A percentile compares a stretch with the other conserved stretches of the same genome.
Conservation (phyloP, 1,140 invertebrate genomes). For the Ridgeia piscesae region DNA sequence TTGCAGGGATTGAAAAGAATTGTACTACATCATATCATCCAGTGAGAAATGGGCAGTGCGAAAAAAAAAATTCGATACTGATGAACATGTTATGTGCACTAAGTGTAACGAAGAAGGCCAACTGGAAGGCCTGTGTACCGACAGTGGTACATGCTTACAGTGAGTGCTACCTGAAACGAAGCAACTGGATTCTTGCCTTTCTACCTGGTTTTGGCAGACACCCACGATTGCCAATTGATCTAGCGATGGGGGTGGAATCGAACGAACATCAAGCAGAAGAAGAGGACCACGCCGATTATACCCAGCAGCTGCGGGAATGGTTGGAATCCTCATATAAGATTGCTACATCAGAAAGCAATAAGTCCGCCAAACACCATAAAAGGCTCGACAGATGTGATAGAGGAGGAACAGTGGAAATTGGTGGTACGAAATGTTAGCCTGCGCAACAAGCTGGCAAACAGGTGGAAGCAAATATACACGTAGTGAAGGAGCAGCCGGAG, state of each 20-base stretch:
- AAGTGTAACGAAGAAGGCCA: constrained; percentile 20
- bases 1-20: constrained; percentile 32
- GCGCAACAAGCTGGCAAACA: constrained; percentile 8
- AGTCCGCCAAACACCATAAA: neutral
- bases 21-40: constrained; percentile 37
- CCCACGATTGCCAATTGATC: constrained; percentile 32
- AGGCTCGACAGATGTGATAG: neutral
- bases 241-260: constrained; percentile 21
- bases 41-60: constrained; percentile 28
- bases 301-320: neutral
- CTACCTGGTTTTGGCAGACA: constrained; percentile 41
- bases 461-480: neutral
- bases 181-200: constrained; percentile 37
- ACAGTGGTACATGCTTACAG: too few species aligned
- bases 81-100: constrained; percentile 34
- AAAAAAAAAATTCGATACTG: constrained; percentile 40
- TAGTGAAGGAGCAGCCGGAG: neutral
- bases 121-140: too few species aligned
- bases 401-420: neutral
- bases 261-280: neutral
- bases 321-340: neutral
- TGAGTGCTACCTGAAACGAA: too few species aligned
- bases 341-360: neutral
- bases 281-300: neutral
- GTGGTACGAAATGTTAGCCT: constrained; percentile 3